Base-by-base conservation (phyloP, 1,140 invertebrate species). In the Brachionus calyciflorus region DNA sequence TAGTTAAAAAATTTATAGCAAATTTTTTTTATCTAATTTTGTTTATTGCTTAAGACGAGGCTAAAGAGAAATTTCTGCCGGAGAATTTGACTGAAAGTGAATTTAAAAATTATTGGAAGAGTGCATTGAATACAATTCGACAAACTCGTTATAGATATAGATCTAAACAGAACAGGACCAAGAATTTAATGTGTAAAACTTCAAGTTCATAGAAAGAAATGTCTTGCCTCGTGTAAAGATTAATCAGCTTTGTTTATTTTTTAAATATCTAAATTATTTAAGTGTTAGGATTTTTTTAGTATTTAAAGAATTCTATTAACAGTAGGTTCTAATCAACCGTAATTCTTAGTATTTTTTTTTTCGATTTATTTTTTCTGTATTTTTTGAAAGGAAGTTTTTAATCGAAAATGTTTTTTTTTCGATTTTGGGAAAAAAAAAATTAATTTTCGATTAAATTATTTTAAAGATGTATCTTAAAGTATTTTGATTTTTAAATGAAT, bases 41-140 rank as follows among this genome's bases (percentile, higher is more conserved):
- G 14, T 65, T 65, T 44, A 4, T 21, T 65, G 12, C 12, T 65
- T 33, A 37, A 65, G 60, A 65, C 3, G 60, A 65, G 24, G 60
- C 60, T 21, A 65, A 44, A 46, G 19, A 65, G 21, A 65, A 65
- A 28, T 65, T 65, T 44, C 44, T 65, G 60, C 60, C 60, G 9
- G 10, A 65, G 26, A 44, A 65, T 65, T 65, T 65, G 30, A 65
- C 60, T 12, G 60, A 65, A 3, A 41, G 7, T 1, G 60, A 65
- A n/a, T 65, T 65, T 26, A 65, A 65, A n/a, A 65, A 65, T 24
- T 65, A 65, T 44, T 65, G 60, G 60, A 65, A 65, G 40, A 65
- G 60, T 65, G 60, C 60, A 14, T 19, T 65, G 40, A 65, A 65
- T 24, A 65, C 60, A 44, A 65, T 65, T 21, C 41, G 60, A 65